Percentiles rank a stretch among this genome's conserved stretches.
Conservation (phyloP, 2,888 invertebrate genomes). For the Thalpophila matura region DNA sequence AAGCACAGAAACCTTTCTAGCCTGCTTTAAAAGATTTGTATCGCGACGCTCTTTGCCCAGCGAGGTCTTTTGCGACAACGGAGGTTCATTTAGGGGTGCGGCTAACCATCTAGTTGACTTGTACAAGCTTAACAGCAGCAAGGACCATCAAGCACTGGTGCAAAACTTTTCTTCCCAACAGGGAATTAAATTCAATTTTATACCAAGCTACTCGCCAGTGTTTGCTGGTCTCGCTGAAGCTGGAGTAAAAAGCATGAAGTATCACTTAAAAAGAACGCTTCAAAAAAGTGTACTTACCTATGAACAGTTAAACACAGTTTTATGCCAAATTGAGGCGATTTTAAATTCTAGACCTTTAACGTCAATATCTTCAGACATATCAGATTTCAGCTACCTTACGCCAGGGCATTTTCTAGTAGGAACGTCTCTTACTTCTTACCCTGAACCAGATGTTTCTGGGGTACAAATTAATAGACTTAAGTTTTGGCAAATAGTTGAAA, state of each 20-base stretch:
- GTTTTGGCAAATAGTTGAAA: too few relatives aligned
- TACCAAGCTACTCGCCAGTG: background rate
- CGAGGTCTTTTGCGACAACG: slow-evolving; percentile 2
- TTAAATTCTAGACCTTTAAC: too few relatives aligned
- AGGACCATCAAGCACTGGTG: slow-evolving; percentile 1
- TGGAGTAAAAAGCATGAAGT: background rate
- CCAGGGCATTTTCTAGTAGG: background rate
- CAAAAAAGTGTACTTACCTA: too few relatives aligned
- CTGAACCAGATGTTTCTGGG: slow-evolving; percentile 1
- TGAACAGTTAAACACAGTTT: slow-evolving; percentile 3
- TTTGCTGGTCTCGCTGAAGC: background rate
- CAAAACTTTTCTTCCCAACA: background rate
- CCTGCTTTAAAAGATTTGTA: slow-evolving; percentile 1
- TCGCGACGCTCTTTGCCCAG: background rate
- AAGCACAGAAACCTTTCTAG: background rate
- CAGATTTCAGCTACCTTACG: slow-evolving; percentile 1
- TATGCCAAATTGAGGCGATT: slow-evolving; percentile 1
- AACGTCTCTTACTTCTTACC: background rate
- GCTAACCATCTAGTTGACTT: background rate
- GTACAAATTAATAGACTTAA: too few relatives aligned
- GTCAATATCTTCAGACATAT: too few relatives aligned
- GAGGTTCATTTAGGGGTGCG: background rate
- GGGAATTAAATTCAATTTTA: background rate
- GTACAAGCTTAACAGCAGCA: background rate
- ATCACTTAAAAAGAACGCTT: background rate